Evolutionary conservation across 2,888 invertebrate genomes (phyloP), one percentile per base, ranked within the genome.

Genomic region (Mayetiola destructor): DNA sequence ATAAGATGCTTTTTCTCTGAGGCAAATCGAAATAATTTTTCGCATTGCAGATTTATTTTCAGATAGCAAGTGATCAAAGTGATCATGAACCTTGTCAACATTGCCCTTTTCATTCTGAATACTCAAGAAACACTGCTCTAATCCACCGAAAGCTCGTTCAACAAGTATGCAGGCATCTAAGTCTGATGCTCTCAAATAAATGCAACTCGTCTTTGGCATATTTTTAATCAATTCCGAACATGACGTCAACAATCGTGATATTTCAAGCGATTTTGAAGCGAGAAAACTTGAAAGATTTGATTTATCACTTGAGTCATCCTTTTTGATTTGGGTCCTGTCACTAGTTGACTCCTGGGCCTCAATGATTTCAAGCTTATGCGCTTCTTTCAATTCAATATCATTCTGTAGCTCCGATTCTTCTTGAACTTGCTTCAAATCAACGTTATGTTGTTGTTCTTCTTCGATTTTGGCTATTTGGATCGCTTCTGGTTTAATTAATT

Each of bases 1-100:
- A 57, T 37, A 60, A 58, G 55, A 36, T 53, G 32, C 35, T 16
- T 56, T 59, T 56, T 52, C 56, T 35, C n/a, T 58, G 14, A 39
- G 54, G 55, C 59, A 27, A 4, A 5, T 16, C 16, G 48, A n/a
- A 5, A 48, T 27, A 2, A 48, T 6, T 9, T 14, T n/a, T n/a
- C 53, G 55, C 14, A 37, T 23, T 27, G 16, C 9, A 8, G 36
- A 12, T 35, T 32, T 42, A 1, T 40, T 56, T 1, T 42, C 20
- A 9, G 29, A 40, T 10, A 30, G 16, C 3, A 32, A 30, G 10
- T 6, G 30, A 2, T 23, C 9, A n/a, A 48, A 27, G 20, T 27
- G 2, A 9, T 23, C 27, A 20, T 27, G 27, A 27, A 27, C 23
- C 4, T 16, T 53, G n/a, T 5, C 12, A 4, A 32, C 2, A 20